phyloP scores from a whole-genome alignment of 2,888 invertebrate genomes.

The Dioctria rufipes region DNA sequence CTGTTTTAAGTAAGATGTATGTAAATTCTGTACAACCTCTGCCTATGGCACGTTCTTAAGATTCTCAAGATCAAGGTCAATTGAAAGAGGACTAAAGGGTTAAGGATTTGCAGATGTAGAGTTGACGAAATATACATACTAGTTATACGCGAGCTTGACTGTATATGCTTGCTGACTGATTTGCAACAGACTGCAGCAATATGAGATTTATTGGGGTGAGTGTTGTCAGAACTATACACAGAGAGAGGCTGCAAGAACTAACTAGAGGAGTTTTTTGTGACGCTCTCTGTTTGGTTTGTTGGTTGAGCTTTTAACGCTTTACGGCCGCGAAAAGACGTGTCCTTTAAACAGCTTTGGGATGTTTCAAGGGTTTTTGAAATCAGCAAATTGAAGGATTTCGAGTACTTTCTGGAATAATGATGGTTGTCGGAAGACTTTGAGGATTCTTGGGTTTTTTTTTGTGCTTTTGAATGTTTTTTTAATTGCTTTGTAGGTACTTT shows the following conservation, averaged over 20 bases:
- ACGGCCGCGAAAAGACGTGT: neutral
- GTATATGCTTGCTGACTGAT: too few relatives aligned
- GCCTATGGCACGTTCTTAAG: constrained; percentile 18
- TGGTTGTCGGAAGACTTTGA: neutral
- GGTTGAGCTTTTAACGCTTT: neutral
- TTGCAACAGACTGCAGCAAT: too few relatives aligned
- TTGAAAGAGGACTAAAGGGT: constrained; percentile 12
- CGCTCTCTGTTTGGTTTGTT: too few relatives aligned
- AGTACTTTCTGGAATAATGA: neutral
- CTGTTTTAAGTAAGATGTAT: constrained; percentile 7
- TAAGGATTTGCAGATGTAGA: neutral
- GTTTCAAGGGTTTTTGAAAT: neutral
- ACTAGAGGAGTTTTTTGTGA: too few relatives aligned
- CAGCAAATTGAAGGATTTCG: constrained; percentile 7
- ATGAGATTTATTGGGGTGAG: too few relatives aligned
- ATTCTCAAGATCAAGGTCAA: constrained; percentile 10
- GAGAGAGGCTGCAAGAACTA: too few relatives aligned
- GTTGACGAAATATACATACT: too few relatives aligned
- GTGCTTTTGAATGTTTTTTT: too few relatives aligned
- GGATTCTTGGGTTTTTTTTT: neutral
- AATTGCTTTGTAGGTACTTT: too few relatives aligned
- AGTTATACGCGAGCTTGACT: too few relatives aligned
- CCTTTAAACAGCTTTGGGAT: neutral
- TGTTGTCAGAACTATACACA: too few relatives aligned
- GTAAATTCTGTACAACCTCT: constrained; percentile 26